Evolutionary conservation across 2,113 vertebrate species (phyloP).

Genomic region (Psittacara wagleri): DNA sequence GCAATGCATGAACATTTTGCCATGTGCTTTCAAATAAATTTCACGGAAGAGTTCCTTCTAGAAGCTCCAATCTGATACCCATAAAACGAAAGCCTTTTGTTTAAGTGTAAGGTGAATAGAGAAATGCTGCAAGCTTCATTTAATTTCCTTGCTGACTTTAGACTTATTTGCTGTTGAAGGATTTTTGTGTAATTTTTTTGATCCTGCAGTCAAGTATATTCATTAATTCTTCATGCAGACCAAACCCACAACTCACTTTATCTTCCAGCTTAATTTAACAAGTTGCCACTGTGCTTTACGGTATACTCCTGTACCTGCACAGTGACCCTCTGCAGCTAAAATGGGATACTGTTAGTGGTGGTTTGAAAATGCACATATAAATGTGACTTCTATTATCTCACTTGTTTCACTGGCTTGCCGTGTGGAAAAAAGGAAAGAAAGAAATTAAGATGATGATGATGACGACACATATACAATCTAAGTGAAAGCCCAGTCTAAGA

Average conservation of each 20-base stretch:
- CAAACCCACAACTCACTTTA: neutral
- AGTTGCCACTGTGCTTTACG: neutral
- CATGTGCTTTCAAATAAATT: conserved; percentile 3
- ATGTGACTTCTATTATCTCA: neutral
- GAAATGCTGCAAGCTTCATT: conserved; percentile 11
- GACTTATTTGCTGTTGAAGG: neutral
- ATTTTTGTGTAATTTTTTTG: conserved; percentile 26
- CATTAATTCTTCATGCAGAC: neutral
- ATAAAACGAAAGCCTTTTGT: conserved; percentile 1
- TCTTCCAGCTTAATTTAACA: neutral
- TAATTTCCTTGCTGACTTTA: conserved; percentile 32
- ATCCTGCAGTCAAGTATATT: neutral
- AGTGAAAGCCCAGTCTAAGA: neutral
- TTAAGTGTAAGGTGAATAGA: neutral
- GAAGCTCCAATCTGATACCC: neutral
- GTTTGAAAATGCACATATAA: neutral
- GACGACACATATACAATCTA: neutral
- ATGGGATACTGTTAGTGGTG: neutral
- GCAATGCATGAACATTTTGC: neutral
- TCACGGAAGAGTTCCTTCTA: neutral
- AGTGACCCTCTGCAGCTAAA: neutral
- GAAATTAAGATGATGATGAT: neutral
- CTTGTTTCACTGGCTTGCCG: neutral
- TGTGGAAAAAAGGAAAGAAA: neutral
- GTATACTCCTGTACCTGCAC: neutral